Evolutionary conservation across 1,140 invertebrate species (phyloP).

Genomic region (Drosophila mauritiana): DNA sequence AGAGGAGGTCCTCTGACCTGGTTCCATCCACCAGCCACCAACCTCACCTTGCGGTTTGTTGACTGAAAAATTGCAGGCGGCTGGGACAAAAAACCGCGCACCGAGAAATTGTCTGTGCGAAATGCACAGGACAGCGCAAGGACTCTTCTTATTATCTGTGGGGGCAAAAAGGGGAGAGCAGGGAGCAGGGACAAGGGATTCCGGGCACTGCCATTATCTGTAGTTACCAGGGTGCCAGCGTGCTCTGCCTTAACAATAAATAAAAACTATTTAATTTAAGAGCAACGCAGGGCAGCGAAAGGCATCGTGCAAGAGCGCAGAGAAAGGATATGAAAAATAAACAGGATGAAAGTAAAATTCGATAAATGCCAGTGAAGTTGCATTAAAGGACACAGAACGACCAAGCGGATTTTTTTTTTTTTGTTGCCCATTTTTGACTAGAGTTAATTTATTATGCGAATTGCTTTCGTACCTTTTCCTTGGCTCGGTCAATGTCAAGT

Average conservation of each 20-base stretch:
- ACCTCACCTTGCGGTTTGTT: conserved; percentile 45
- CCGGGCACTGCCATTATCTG: conserved; percentile 60
- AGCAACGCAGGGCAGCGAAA: conserved; percentile 25
- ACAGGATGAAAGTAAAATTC: conserved; percentile 26
- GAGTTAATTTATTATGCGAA: conserved; percentile 80
- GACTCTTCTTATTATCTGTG: conserved; percentile 29
- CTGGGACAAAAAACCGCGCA: conserved; percentile 41
- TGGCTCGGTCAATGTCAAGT: conserved; percentile 73
- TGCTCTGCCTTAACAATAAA: conserved; percentile 70
- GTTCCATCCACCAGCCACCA: neutral
- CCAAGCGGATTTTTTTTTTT: conserved; percentile 12
- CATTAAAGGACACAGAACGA: conserved; percentile 12
- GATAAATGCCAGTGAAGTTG: conserved; percentile 27
- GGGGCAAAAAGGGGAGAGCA: conserved; percentile 1
- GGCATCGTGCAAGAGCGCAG: conserved; percentile 7
- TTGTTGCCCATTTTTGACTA: conserved; percentile 29
- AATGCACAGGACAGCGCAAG: conserved; percentile 26
- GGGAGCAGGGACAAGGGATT: conserved; percentile 39
- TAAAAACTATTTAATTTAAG: conserved; percentile 83
- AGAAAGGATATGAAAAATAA: conserved; percentile 61
- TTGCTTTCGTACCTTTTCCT: conserved; percentile 65
- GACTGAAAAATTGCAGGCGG: conserved; percentile 50
- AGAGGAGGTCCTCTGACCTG: conserved; percentile 6
- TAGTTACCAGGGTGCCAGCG: conserved; percentile 44
- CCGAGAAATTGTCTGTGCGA: conserved; percentile 32